phyloP scores from a whole-genome alignment of 2,113 vertebrate species.

The Nyctibius bracteatus region DNA sequence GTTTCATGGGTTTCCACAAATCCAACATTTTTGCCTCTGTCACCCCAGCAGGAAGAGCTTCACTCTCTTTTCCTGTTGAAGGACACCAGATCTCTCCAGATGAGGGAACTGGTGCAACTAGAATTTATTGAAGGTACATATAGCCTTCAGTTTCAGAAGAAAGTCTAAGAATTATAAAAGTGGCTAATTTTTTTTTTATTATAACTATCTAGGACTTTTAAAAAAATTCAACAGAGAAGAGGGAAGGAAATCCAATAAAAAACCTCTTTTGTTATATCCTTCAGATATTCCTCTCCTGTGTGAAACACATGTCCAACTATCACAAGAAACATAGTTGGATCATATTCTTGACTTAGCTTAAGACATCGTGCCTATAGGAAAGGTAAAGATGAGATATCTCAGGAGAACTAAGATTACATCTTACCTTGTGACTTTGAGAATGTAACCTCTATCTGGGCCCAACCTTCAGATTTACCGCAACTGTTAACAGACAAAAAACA shows the following conservation, averaged over 20 bases:
- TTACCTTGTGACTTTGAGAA: not conserved
- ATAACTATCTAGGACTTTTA: not conserved
- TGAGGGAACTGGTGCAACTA: not conserved
- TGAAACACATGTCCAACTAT: not conserved
- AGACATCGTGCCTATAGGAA: accelerated
- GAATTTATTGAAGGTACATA: not conserved
- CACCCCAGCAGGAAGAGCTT: not conserved
- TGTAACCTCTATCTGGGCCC: not conserved
- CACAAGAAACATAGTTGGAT: not conserved
- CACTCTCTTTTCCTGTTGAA: not conserved
- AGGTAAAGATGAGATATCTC: not conserved
- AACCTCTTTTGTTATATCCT: not conserved
- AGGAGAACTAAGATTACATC: not conserved
- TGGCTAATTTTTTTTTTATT: not conserved
- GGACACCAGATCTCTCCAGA: not conserved
- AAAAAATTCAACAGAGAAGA: not conserved
- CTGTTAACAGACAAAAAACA: not conserved
- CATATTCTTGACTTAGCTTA: not conserved
- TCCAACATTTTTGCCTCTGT: not conserved
- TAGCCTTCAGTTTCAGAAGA: not conserved
- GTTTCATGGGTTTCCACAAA: not conserved
- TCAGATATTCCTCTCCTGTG: not conserved
- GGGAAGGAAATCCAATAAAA: not conserved
- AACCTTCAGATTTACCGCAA: not conserved
- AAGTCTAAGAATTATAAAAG: not conserved